Evolutionary conservation across 2,797 vertebrate genomes (phyloP).

Genomic region (Lerista edwardsae): DNA sequence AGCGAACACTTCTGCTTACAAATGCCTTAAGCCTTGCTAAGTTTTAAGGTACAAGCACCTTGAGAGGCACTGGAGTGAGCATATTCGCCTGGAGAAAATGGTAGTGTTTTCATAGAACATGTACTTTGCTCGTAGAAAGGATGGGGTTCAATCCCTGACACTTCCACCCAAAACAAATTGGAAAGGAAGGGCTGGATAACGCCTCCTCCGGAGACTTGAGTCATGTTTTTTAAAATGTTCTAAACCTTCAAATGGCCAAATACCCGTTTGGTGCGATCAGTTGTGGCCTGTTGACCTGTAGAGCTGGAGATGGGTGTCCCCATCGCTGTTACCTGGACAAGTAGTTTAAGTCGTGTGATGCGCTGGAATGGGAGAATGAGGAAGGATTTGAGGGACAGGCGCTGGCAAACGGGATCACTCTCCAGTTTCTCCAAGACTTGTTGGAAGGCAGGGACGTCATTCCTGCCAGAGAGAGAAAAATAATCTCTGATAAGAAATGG

Average conservation of each 20-base stretch:
- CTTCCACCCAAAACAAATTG: neutral
- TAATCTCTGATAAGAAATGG: neutral
- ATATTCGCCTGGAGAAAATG: neutral
- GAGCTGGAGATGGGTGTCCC: accelerated
- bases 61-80: neutral
- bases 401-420: conserved; percentile 88
- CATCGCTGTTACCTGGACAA: conserved; percentile 85
- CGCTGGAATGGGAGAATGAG: conserved; percentile 97
- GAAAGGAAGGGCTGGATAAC: neutral
- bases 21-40: too few relatives aligned
- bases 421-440: conserved; percentile 89
- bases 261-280: neutral
- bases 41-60: too few relatives aligned
- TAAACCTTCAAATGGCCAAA: neutral
- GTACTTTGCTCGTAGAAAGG: neutral
- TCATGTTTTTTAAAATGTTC: neutral
- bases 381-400: conserved; percentile 95
- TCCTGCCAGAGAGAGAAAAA: conserved; percentile 75
- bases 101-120: too few relatives aligned
- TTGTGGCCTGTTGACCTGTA: too few relatives aligned
- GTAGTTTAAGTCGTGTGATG: conserved; percentile 94
- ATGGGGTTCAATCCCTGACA: too few relatives aligned
- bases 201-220: neutral
- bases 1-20: too few relatives aligned
- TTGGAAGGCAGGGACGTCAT: conserved; percentile 85